Evolutionary conservation across 2,113 vertebrate species (phyloP).

Genomic region (Hystrix cristata): DNA sequence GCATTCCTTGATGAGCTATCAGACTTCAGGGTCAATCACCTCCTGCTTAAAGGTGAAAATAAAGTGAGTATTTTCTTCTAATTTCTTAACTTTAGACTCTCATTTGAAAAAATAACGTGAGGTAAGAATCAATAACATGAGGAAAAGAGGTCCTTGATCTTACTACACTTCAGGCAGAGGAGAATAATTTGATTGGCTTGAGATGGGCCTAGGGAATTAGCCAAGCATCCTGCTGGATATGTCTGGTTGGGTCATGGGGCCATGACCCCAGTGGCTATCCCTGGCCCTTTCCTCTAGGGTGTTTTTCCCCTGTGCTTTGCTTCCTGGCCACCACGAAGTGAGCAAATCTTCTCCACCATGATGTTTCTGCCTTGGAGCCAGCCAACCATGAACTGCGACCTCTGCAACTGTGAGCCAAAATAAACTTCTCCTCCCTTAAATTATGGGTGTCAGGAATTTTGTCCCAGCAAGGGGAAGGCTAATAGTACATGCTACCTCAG

Average conservation of each 20-base stretch:
- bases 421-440: neutral
- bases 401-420: neutral
- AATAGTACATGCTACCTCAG: neutral
- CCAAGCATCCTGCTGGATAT: neutral
- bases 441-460: neutral
- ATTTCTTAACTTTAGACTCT: neutral
- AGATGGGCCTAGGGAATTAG: neutral
- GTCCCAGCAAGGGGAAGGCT: neutral
- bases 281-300: neutral
- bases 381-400: neutral
- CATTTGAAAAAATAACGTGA: neutral
- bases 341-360: neutral
- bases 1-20: neutral
- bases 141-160: neutral
- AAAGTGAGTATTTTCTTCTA: neutral
- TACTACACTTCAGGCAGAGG: neutral
- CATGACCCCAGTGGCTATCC: neutral
- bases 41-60: neutral
- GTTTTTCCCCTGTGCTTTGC: neutral
- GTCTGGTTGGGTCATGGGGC: neutral
- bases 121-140: neutral
- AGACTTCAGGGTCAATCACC: neutral
- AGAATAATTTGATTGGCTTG: neutral
- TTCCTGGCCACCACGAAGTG: neutral
- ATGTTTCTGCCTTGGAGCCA: neutral